Evolutionary conservation across 2,888 invertebrate genomes (phyloP).

Genomic region (Byasa hedistus): DNA sequence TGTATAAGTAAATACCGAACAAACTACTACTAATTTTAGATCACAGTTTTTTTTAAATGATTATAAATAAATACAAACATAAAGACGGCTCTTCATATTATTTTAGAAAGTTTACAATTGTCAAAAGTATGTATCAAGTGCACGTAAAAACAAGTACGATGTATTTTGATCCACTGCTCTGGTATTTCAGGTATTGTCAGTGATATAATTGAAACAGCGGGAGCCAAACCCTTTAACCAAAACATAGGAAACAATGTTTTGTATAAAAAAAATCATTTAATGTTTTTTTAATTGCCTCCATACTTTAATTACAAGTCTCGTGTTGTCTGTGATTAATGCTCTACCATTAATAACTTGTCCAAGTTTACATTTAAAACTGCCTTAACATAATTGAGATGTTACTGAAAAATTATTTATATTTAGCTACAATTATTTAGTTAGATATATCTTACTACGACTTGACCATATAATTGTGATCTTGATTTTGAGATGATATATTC

Average conservation of each 20-base stretch:
- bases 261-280: conserved; percentile 66
- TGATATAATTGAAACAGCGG: conserved; percentile 79
- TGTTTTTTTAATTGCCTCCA: conserved; percentile 70
- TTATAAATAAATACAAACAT: too few species aligned
- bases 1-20: too few species aligned
- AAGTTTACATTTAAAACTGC: conserved; percentile 36
- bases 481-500: too few species aligned
- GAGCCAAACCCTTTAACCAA: conserved; percentile 52
- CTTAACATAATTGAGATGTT: conserved; percentile 10
- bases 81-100: too few species aligned
- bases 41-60: too few species aligned
- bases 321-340: conserved; percentile 65
- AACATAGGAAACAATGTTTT: conserved; percentile 74
- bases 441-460: too few species aligned
- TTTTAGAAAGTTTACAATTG: too few species aligned
- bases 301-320: conserved; percentile 66
- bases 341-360: conserved; percentile 52
- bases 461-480: too few species aligned
- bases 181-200: conserved; percentile 76
- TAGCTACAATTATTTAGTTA: too few species aligned
- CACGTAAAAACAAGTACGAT: conserved; percentile 46
- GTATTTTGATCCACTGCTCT: conserved; percentile 70
- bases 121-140: conserved; percentile 39
- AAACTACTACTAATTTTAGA: too few species aligned
- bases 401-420: not conserved